Base-by-base conservation (phyloP, 1,140 invertebrate species). In the Drosophila kepulauana region DNA sequence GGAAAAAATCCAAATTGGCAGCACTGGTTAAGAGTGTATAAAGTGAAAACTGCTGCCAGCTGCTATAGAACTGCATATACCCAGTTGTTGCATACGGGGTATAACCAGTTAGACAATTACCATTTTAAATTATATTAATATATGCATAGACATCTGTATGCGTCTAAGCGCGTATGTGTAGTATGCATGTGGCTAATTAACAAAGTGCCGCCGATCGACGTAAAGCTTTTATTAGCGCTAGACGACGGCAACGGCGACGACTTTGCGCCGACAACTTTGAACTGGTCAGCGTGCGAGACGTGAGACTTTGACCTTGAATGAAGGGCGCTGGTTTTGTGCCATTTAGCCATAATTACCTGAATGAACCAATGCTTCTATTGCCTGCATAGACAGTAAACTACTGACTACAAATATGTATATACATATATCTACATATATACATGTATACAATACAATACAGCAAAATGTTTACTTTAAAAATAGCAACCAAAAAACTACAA, bases 251-350 rank as follows among this genome's bases (percentile, higher is more conserved):
- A 20, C 15, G 13, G 45, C 8, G 38, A 41, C 48, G 62, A 82
- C 64, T 78, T 82, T 38, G 65, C 62, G 45, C 33, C 28, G 38
- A 58, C 76, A 79, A 82, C 68, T 82, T 82, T 82, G 64, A 87
- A 74, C 76, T 82, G 79, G 75, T 64, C 76, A 70, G 52, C 48
- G 63, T 57, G 45, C 13, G 58, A 25, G 61, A 28, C 57, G 80
- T 63, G 51, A 65, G 73, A 75, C 64, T 78, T 64, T 87, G 79
- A 86, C 82, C 82, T 86, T 86, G 82, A 35, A 8, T 82, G 82
- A 86, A 86, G 82, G 82, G 82, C 82, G 81, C 71, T 70, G 75
- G 71, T 73, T 65, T 79, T 87, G 79, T 87, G 79, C 75, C 82
- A 87, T 87, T 86, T 86, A 70, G 79, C 76, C 54, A 78, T 79